A percentile compares a stretch with the other conserved stretches of the same genome.
phyloP scores from a whole-genome alignment of 2,113 vertebrate genomes.

The Oceanodroma tethys region DNA sequence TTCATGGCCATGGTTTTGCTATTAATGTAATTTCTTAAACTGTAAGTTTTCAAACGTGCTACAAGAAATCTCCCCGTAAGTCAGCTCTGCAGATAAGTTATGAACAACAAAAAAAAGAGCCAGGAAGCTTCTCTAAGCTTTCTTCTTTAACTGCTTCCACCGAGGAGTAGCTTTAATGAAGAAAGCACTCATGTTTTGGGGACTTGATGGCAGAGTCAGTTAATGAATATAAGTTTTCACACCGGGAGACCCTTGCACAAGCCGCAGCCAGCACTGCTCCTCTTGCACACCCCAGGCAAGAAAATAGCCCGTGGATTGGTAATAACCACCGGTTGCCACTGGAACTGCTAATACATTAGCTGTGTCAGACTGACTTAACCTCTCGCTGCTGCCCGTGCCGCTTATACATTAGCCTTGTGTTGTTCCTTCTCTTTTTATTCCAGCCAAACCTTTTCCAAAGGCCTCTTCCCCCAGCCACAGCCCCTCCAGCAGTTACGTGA shows the following conservation, averaged over 20 bases:
- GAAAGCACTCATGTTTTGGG: neutral
- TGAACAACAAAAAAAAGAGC: neutral
- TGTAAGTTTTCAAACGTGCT: neutral
- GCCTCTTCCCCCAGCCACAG: conserved; percentile 84
- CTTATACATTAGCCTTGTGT: neutral
- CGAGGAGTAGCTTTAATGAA: neutral
- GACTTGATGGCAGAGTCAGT: neutral
- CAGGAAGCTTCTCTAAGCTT: neutral
- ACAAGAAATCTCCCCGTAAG: neutral
- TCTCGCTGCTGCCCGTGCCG: neutral
- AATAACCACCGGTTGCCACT: neutral
- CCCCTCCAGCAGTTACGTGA: conserved; percentile 83
- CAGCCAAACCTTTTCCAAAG: conserved; percentile 89
- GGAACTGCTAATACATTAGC: neutral
- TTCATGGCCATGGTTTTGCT: neutral
- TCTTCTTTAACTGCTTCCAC: neutral
- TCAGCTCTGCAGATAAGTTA: neutral
- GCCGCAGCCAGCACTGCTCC: neutral
- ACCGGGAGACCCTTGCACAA: neutral
- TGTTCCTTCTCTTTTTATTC: conserved; percentile 51
- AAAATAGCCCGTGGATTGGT: neutral
- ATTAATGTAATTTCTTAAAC: neutral
- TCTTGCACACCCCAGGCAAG: neutral
- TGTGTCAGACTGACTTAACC: neutral
- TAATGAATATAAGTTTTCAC: conserved; percentile 2